Evolutionary conservation across 2,113 vertebrate genomes (phyloP), one percentile per base, ranked within the genome.

Genomic region (Mungos mungo): DNA sequence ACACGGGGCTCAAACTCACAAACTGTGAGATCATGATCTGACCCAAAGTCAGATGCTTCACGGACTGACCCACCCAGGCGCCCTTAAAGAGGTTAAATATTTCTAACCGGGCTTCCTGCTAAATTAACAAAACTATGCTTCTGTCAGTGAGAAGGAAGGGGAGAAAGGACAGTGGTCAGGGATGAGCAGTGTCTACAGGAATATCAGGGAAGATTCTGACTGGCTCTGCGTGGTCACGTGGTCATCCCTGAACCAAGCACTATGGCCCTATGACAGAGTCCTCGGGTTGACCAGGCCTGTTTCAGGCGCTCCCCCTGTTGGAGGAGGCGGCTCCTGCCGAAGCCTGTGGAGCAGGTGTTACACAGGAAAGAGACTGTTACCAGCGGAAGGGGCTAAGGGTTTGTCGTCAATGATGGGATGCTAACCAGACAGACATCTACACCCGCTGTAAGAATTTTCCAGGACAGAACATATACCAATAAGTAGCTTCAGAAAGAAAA

Each of bases 371-470:
- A 93, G 63, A 38, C 5, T 54, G 38, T 52, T 54, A 79, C 69
- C 76, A 65, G 66, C 84, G 92, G 47, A 95, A 91, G n/a, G 7
- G 54, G 45, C 33, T n/a, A 63, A 47, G 82, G 66, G 16, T 25
- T 71, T 88, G 23, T 57, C 57, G 41, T 63, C 80, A 88, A 54
- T 84, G 87, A 77, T 29, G 33, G 31, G 27, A 71, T 23, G 35
- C 81, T 90, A 50, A 38, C 65, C 82, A 94, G 82, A 94, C 88
- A 88, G 95, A 84, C 35, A 93, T 82, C 89, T 47, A 90, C 19
- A 50, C 31, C 81, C 82, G 72, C 52, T 76, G 77, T 45, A 96
- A 88, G 72, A 96, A 88, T 81, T 97, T 72, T 77, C n/a, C 60
- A 82, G 50, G 29, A 87, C 2, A 86, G 69, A 91, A 95, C 88